Base-by-base conservation (phyloP, 2,888 invertebrate species). In the Diarsia rubi region DNA sequence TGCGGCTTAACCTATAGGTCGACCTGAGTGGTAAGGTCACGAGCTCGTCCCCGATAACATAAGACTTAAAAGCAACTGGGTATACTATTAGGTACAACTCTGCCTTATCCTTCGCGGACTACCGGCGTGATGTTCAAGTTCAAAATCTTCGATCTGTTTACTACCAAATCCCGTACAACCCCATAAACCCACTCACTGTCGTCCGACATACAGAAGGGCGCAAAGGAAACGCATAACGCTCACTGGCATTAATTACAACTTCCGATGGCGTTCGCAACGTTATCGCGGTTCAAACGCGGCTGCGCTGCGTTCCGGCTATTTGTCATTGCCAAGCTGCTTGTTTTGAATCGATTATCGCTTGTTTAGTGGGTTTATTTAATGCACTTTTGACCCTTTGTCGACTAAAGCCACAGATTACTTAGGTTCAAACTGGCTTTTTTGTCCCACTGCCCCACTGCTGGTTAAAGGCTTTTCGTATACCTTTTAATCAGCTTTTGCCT, bases 171-270 rank as follows among this genome's bases (percentile, higher is more conserved):
- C n/a, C 9, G 52, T 12, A 31, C n/a, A 24, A 14, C 9, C 27
- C 44, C 5, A 42, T 47, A 69, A 19, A 21, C n/a, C 49, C 27
- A 44, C 2, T 27, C 3, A 63, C 21, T 21, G 16, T 31, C 68
- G 44, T 67, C 16, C 16, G n/a, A 69, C 68, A 45, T 3, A 72
- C 65, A 82, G 72, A 81, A 81, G 63, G 78, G 75, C 70, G 63
- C 90, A 90, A 92, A 90, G 92, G 91, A 91, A 92, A 90, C 90
- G 90, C 91, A 92, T 93, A 92, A 92, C 91, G 92, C 87, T 91
- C 88, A 89, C 88, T 85, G 86, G 89, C 92, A 93, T 93, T 94
- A 93, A 93, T 94, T 94, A 93, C 91, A 88, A 92, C 90, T 92
- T 93, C 92, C 92, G 90, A 82, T 89, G 87, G 90, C 88, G 86